Evolutionary conservation across 37 sponge, comb jelly and placozoan genomes (phyloP), one percentile per base, ranked within the genome.

Genomic region (Ianthella basta): DNA sequence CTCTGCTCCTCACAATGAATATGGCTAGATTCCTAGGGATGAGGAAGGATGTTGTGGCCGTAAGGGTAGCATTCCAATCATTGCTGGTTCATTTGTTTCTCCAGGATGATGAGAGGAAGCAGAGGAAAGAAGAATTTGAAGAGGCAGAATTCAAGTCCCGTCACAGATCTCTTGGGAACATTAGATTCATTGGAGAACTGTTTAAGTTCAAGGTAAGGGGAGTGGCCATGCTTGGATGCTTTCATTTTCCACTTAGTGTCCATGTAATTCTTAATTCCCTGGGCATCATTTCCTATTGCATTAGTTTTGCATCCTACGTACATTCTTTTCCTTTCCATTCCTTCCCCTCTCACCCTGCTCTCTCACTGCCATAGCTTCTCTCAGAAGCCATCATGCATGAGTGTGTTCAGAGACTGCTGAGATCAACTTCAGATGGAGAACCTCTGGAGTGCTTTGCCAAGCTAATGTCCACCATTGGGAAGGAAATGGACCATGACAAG

Each of bases 311-410:
- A 44, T 44, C 50, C 50, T 44, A 10, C 50, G 8, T 44, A n/a
- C n/a, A n/a, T n/a, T n/a, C n/a, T n/a, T n/a, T n/a, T n/a, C n/a
- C n/a, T 44, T 8, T 44, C 8, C 6, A 44, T 44, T 8, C 50
- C 50, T 44, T n/a, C n/a, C 50, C 50, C 50, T 44, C 50, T 8
- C 50, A 44, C 50, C 50, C 50, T 44, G n/a, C n/a, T n/a, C n/a
- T n/a, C n/a, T 33, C 23, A 25, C 56, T 21, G 0, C 13, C 25
- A 2, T 44, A 92, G 89, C 88, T 95, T 78, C 80, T 92, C 35
- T 91, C 93, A 13, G 96, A 95, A 82, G 72, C 88, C 27, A 93
- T 95, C 60, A 92, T 95, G 91, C 96, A 95, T 32, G 93, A 92
- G 56, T 92, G 93, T 84, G 84, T 92, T 1, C 56, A 83, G 19